Conservation (phyloP, 2,888 invertebrate genomes). For the Zaprionus obscuricornis region DNA sequence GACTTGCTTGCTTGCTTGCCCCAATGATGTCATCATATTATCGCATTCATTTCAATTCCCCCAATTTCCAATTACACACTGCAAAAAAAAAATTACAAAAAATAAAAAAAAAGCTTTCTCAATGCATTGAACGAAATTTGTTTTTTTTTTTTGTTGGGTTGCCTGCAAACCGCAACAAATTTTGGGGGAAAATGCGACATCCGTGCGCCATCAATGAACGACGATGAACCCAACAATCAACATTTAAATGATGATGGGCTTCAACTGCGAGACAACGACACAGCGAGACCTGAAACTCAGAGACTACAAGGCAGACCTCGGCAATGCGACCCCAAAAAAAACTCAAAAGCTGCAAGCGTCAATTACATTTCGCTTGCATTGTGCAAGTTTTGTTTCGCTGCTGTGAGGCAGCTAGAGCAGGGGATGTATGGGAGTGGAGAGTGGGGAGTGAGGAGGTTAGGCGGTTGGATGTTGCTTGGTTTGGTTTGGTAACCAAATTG, state of each 20-base stretch:
- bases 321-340: neutral
- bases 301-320: no score
- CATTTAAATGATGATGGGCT: slow-evolving; percentile 62
- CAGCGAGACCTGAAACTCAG: no score
- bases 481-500: slow-evolving; percentile 58
- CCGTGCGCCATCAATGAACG: neutral
- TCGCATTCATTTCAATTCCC: slow-evolving; percentile 54
- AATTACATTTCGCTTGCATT: slow-evolving; percentile 62
- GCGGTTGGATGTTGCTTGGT: no score
- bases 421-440: neutral
- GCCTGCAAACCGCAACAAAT: slow-evolving; percentile 17
- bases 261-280: neutral
- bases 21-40: slow-evolving; percentile 48
- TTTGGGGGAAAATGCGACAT: slow-evolving; percentile 37
- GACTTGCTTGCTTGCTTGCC: neutral
- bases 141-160: no score
- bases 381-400: slow-evolving; percentile 43
- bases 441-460: no score
- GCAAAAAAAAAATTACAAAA: slow-evolving; percentile 14
- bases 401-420: no score
- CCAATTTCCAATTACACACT: slow-evolving; percentile 19
- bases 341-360: slow-evolving; percentile 40
- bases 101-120: slow-evolving; percentile 22
- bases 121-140: no score
- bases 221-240: slow-evolving; percentile 49